Conservation (phyloP, 1,140 invertebrate genomes). For the Mya arenaria region DNA sequence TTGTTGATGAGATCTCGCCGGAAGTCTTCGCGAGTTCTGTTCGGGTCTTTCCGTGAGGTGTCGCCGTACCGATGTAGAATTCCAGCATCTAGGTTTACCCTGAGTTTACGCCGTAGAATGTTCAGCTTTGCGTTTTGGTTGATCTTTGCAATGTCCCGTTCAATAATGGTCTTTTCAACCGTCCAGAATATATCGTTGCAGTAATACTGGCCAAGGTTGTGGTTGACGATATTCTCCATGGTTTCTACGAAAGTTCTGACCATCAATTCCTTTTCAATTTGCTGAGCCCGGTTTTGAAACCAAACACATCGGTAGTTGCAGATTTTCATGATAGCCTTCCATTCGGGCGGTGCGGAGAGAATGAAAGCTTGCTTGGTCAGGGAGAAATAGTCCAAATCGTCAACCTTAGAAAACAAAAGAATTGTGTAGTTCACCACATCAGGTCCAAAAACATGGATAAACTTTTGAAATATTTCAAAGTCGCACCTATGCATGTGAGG, state of each 20-base stretch:
- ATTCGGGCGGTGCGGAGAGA: constrained; percentile 44
- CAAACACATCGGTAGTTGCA: constrained; percentile 48
- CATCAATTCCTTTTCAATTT: constrained; percentile 53
- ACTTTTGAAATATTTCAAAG: constrained; percentile 54
- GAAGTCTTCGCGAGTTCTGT: constrained; percentile 34
- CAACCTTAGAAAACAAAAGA: constrained; percentile 46
- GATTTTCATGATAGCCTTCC: constrained; percentile 54
- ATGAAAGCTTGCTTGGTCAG: constrained; percentile 56
- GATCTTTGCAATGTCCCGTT: constrained; percentile 29
- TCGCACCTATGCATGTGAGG: constrained; percentile 57
- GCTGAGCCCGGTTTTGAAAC: constrained; percentile 51
- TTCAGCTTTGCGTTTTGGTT: constrained; percentile 43
- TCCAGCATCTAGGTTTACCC: constrained; percentile 51
- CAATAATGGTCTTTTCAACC: constrained; percentile 47
- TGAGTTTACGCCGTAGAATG: constrained; percentile 28
- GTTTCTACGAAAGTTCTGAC: constrained; percentile 52
- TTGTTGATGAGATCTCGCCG: constrained; percentile 35
- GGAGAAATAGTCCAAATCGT: constrained; percentile 54
- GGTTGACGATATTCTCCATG: constrained; percentile 39
- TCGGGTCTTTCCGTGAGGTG: constrained; percentile 30
- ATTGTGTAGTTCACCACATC: constrained; percentile 51
- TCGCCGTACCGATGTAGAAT: constrained; percentile 30
- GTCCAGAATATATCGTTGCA: constrained; percentile 52
- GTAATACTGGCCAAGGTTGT: constrained; percentile 52
- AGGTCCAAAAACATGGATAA: constrained; percentile 51